These are phyloP conservation scores for Ips typographus DNA, from an alignment of 1,140 invertebrate species.

Conservation along the genomic window DNA sequence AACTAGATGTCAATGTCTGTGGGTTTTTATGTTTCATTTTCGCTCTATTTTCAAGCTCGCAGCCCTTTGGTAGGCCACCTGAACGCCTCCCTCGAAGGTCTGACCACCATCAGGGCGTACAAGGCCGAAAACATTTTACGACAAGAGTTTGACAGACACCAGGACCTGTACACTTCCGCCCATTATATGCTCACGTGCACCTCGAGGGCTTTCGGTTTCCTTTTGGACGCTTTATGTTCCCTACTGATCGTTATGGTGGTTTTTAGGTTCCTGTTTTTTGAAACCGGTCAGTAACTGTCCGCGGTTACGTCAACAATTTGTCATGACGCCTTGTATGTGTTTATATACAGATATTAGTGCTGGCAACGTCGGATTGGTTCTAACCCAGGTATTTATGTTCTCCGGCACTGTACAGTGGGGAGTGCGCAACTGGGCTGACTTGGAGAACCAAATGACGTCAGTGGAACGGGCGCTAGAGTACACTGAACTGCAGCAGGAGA, in stretches of 20 bases:
- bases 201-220: conserved; percentile 71
- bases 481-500: conserved; percentile 55
- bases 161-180: conserved; percentile 71
- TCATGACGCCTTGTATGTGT: neutral
- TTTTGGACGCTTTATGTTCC: conserved; percentile 75
- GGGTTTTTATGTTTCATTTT: neutral
- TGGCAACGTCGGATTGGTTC: conserved; percentile 73
- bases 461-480: conserved; percentile 74
- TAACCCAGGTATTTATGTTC: conserved; percentile 75
- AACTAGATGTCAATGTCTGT: conserved; percentile 39
- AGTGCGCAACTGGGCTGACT: conserved; percentile 80
- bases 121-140: conserved; percentile 75
- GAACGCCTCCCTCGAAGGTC: conserved; percentile 83
- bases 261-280: conserved; percentile 38
- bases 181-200: conserved; percentile 65
- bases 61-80: conserved; percentile 87
- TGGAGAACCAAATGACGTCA: conserved; percentile 85
- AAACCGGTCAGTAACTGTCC: conserved; percentile 35
- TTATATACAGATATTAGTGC: conserved; percentile 43
- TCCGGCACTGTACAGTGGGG: conserved; percentile 82
- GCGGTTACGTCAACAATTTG: neutral
- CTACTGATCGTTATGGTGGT: conserved; percentile 68
- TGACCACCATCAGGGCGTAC: conserved; percentile 88
- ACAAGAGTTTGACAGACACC: conserved; percentile 77
- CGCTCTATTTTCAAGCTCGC: conserved; percentile 47